phyloP scores from a whole-genome alignment of 2,888 invertebrate species.

The Macropis europaea region DNA sequence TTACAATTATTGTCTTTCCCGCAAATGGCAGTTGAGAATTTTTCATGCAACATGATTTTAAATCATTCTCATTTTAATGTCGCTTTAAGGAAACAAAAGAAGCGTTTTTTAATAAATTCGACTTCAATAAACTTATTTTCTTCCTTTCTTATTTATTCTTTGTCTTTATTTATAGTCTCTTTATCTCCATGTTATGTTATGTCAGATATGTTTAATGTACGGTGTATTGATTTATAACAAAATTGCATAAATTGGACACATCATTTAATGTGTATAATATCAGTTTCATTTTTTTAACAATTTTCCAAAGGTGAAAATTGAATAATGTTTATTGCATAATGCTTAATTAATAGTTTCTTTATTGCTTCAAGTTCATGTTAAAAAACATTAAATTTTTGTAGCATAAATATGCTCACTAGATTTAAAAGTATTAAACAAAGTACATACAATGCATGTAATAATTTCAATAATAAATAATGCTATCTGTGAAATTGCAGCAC shows the following conservation, averaged over 20 bases:
- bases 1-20: not conserved
- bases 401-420: too few species aligned
- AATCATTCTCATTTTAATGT: not conserved
- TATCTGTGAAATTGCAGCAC: too few species aligned
- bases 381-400: too few species aligned
- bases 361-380: too few species aligned
- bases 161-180: not conserved
- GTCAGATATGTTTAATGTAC: not conserved
- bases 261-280: too few species aligned
- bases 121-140: not conserved
- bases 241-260: not conserved
- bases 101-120: not conserved
- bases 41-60: not conserved
- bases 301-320: too few species aligned
- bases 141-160: not conserved
- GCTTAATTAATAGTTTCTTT: too few species aligned
- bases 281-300: too few species aligned
- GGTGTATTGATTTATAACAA: not conserved
- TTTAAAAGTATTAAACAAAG: too few species aligned
- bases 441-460: too few species aligned
- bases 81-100: not conserved
- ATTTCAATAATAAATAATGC: too few species aligned
- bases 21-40: not conserved
- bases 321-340: too few species aligned
- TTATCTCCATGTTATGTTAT: not conserved